Evolutionary conservation across 2,113 vertebrate species (phyloP), one percentile per base, ranked within the genome.

Genomic region (Hiodon alosoides): DNA sequence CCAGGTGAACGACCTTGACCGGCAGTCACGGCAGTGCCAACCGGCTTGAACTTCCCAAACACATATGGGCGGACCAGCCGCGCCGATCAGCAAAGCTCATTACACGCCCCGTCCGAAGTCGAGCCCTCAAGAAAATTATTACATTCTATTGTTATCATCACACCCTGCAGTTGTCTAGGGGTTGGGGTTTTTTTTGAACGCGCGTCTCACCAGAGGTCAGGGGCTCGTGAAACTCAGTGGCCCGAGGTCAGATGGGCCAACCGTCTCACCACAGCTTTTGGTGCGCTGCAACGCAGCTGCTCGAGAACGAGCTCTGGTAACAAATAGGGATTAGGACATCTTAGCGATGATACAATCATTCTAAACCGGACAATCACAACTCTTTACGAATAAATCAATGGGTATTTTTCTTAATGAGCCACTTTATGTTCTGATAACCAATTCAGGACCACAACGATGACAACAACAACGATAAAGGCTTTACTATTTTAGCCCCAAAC

Each of bases 1-100:
- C 77, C 73, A 78, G 74, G 64, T 47, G 16, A 55, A 79, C 68
- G 83, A 81, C 83, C 81, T 83, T 84, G 81, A 83, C 80, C 77
- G 54, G 57, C 60, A 67, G 77, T 72, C 80, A 78, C 13, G 76
- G 79, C 76, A 76, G 3, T 53, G 75, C 58, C 71, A 3, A 72
- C 68, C 75, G 72, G 80, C 76, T 74, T 76, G 79, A 81, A 70
- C 67, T 69, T 73, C 66, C 75, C 68, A 53, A 66, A 76, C 71
- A 51, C 77, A 73, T 66, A 73, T 64, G 65, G 74, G 74, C 6
- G 66, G 74, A 57, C n/a, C 74, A 31, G 55, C 47, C 0, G 52
- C 14, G 3, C 17, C 53, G 17, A 65, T 11, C 52, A n/a, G 53
- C 0, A 16, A 31, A 52, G 53, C 51, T 47, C 64, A 52, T 64